Percentiles rank a stretch among this genome's conserved stretches.
Conservation (phyloP, 2,888 invertebrate genomes). For the Kuschelorhynchus macadamiae region DNA sequence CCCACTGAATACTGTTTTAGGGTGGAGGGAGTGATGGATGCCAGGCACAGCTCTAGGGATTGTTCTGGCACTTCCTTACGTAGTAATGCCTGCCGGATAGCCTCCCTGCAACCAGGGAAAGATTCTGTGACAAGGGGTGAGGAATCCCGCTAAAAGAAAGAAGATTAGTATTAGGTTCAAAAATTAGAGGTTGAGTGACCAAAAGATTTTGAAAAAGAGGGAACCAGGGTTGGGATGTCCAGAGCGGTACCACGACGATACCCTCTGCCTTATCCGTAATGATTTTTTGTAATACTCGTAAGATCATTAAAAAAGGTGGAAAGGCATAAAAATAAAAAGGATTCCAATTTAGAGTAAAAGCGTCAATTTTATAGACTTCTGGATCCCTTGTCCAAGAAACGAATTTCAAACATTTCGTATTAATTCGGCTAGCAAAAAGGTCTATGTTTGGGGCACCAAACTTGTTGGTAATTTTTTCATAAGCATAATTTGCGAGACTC, state of each 20-base stretch:
- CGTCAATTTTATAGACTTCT: not conserved
- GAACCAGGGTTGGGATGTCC: conserved; percentile 33
- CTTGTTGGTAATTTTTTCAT: not conserved
- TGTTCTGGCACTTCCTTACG: conserved; percentile 44
- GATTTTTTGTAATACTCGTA: too few relatives aligned
- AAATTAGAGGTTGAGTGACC: not conserved
- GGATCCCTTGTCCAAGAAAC: conserved; percentile 12
- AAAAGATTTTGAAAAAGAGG: conserved; percentile 18
- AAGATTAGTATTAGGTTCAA: conserved; percentile 39
- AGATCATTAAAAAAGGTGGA: not conserved
- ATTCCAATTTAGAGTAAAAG: conserved; percentile 13
- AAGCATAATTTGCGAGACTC: not conserved
- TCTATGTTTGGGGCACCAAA: conserved; percentile 2
- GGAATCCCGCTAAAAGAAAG: conserved; percentile 46
- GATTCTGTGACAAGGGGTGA: conserved; percentile 52
- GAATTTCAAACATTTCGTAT: conserved; percentile 5
- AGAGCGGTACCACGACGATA: conserved; percentile 36
- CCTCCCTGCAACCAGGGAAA: conserved; percentile 53
- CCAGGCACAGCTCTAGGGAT: conserved; percentile 42
- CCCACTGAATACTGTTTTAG: too few relatives aligned
- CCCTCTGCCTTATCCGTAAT: conserved; percentile 18
- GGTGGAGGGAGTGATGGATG: conserved; percentile 54
- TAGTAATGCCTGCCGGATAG: conserved; percentile 40
- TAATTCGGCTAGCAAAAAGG: conserved; percentile 3
- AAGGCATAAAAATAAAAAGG: conserved; percentile 13